These are phyloP conservation scores for Loripinus fragilis DNA, from an alignment of 2,888 invertebrate species.

Conservation along the genomic window DNA sequence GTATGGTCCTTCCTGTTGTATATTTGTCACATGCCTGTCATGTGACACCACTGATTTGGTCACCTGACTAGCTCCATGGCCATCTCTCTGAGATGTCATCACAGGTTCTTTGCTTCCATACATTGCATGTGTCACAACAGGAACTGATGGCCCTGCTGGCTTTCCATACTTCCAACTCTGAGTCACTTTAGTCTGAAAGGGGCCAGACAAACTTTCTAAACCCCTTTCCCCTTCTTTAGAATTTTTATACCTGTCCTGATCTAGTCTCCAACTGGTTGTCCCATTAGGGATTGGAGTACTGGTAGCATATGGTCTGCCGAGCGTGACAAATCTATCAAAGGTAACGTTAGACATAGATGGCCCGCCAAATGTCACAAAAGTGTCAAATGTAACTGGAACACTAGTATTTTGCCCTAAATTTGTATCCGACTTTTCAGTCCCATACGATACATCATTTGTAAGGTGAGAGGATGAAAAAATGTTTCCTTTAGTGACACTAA, in stretches of 20 bases:
- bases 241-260: conserved; percentile 24
- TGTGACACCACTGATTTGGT: conserved; percentile 14
- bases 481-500: conserved; percentile 43
- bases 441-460: conserved; percentile 26
- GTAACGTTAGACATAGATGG: conserved; percentile 56
- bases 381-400: conserved; percentile 55
- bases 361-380: conserved; percentile 56
- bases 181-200: conserved; percentile 26
- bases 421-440: conserved; percentile 34
- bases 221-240: conserved; percentile 3
- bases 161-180: conserved; percentile 50
- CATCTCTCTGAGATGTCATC: background rate
- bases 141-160: conserved; percentile 23
- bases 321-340: conserved; percentile 64
- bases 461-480: conserved; percentile 19
- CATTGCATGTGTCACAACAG: conserved; percentile 31
- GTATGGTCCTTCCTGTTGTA: conserved; percentile 31
- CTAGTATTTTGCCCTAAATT: conserved; percentile 23
- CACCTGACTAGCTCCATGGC: background rate
- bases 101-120: conserved; percentile 29
- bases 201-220: background rate
- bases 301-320: conserved; percentile 55
- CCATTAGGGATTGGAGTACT: conserved; percentile 57
- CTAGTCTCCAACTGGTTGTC: conserved; percentile 28
- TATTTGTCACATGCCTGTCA: conserved; percentile 30